phyloP scores from a whole-genome alignment of 2,113 vertebrate species.

The Leptocoma aspasia region DNA sequence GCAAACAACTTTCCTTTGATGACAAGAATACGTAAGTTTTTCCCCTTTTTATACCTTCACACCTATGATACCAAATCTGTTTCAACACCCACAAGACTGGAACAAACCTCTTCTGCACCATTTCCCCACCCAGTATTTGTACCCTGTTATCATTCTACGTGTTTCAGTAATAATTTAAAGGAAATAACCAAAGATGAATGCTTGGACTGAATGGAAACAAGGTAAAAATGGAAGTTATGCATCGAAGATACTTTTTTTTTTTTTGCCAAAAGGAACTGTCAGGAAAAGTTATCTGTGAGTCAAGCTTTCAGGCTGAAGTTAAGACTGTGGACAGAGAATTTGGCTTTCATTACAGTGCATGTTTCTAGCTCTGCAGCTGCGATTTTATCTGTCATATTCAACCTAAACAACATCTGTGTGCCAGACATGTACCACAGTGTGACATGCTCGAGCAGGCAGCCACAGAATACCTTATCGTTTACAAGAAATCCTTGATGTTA shows the following conservation, averaged over 20 bases:
- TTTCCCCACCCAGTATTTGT: background rate
- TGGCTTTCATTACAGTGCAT: background rate
- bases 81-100: background rate
- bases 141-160: background rate
- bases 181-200: background rate
- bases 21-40: background rate
- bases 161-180: background rate
- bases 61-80: background rate
- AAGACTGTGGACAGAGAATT: background rate
- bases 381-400: background rate
- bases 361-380: background rate
- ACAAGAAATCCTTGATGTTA: slow-evolving; percentile 99
- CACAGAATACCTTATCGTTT: slow-evolving; percentile 80
- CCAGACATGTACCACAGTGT: background rate
- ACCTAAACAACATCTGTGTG: background rate
- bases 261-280: background rate
- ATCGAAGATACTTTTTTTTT: background rate
- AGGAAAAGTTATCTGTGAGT: background rate
- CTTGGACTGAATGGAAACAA: background rate
- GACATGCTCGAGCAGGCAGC: slow-evolving; percentile 45
- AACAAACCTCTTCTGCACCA: background rate
- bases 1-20: background rate
- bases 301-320: background rate
- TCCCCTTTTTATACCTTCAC: background rate
- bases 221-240: background rate